Percentiles rank a stretch among this genome's conserved stretches.
Conservation (phyloP, 1,140 invertebrate species). For the Helicoverpa armigera region DNA sequence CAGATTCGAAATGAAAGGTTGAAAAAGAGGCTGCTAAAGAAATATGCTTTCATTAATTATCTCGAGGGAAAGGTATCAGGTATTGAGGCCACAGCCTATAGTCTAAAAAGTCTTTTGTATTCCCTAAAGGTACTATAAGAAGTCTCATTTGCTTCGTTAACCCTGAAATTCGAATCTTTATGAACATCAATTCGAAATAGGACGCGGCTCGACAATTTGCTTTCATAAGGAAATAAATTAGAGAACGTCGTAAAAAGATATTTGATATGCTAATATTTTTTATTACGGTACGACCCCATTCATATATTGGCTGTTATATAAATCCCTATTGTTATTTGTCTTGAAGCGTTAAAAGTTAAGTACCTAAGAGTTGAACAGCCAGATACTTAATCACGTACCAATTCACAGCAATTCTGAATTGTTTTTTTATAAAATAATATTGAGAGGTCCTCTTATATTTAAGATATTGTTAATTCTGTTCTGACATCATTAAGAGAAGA, state of each 20-base stretch:
- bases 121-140: neutral
- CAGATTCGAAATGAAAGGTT: no score
- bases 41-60: no score
- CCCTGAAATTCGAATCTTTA: slow-evolving; percentile 21
- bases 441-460: no score
- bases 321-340: slow-evolving; percentile 11
- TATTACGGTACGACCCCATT: neutral
- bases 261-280: slow-evolving; percentile 33
- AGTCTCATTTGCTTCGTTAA: neutral
- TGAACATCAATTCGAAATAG: slow-evolving; percentile 7
- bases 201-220: slow-evolving; percentile 2
- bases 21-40: no score
- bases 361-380: neutral
- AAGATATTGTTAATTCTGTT: no score
- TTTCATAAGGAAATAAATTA: neutral
- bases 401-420: no score
- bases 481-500: no score
- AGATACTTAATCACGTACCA: neutral
- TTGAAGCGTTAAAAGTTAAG: neutral
- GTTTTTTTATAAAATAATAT: no score
- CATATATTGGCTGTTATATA: neutral
- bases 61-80: no score
- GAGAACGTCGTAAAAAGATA: neutral
- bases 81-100: no score
- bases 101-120: neutral